Conservation (phyloP, 2,888 invertebrate species). For the Lottia scabra region DNA sequence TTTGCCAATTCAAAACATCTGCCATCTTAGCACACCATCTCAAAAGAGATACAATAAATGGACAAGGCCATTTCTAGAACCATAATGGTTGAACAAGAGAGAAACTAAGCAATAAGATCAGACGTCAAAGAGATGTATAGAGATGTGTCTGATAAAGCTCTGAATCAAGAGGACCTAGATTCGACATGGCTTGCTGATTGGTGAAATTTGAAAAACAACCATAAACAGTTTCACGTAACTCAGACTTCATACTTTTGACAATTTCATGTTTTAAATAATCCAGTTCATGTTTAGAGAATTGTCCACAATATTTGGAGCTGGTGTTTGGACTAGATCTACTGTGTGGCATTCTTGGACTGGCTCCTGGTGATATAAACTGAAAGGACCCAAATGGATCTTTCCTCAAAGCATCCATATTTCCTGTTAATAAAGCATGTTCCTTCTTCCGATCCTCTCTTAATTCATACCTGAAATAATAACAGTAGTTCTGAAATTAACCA, state of each 20-base stretch:
- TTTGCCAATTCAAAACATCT: too few relatives aligned
- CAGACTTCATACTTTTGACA: conserved; percentile 55
- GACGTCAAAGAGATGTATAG: conserved; percentile 64
- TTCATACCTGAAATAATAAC: conserved; percentile 68
- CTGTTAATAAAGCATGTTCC: conserved; percentile 69
- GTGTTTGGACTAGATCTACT: conserved; percentile 13
- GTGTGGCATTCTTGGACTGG: not conserved
- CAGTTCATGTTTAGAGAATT: conserved; percentile 57
- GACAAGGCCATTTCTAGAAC: too few relatives aligned
- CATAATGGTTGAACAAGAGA: too few relatives aligned
- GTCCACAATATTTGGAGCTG: conserved; percentile 14
- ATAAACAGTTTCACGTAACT: conserved; percentile 38
- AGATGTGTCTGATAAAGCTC: conserved; percentile 68
- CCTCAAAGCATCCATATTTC: conserved; percentile 71
- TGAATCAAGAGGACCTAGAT: conserved; percentile 44
- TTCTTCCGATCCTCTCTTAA: conserved; percentile 72
- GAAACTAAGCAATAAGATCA: not conserved
- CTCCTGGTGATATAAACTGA: conserved; percentile 14
- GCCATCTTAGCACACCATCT: too few relatives aligned
- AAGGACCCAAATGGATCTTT: conserved; percentile 70
- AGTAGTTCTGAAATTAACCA: too few relatives aligned
- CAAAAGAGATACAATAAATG: too few relatives aligned
- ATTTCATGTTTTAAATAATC: conserved; percentile 64
- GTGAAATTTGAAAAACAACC: conserved; percentile 21
- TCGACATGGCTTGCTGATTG: conserved; percentile 34